Evolutionary conservation across 2,113 vertebrate species (phyloP).

Genomic region (Oryzias curvinotus): DNA sequence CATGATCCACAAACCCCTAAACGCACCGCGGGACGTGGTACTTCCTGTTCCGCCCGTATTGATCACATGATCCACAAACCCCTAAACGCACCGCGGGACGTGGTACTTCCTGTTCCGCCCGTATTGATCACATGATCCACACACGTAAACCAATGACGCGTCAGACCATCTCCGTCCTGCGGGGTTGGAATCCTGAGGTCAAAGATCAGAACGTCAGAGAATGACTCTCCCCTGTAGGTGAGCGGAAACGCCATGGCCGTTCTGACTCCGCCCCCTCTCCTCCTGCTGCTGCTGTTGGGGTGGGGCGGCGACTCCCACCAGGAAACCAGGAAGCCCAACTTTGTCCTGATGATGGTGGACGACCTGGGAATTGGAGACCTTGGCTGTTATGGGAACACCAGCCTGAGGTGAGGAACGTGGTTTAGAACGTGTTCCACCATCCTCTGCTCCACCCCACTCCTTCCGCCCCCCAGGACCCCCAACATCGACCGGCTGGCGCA

Average conservation of each 20-base stretch:
- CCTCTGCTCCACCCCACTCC: background rate
- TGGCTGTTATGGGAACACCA: conserved; percentile 88
- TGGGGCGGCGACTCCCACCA: conserved; percentile 1
- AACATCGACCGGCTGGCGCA: conserved; percentile 83
- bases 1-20: too few relatives aligned
- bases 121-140: too few relatives aligned
- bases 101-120: too few relatives aligned
- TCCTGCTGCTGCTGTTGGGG: conserved; percentile 35
- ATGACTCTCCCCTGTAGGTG: background rate
- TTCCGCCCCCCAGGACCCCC: conserved; percentile 78
- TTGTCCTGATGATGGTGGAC: conserved; percentile 87
- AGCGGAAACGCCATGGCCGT: conserved; percentile 68
- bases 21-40: too few relatives aligned
- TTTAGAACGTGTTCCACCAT: background rate
- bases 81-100: too few relatives aligned
- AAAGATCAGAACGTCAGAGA: background rate
- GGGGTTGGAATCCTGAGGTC: background rate
- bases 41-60: too few relatives aligned
- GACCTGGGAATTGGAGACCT: conserved; percentile 90
- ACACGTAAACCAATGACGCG: too few relatives aligned
- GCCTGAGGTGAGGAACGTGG: conserved; percentile 77
- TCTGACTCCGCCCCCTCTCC: conserved; percentile 32
- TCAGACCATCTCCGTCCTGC: background rate
- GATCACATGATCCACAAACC: too few relatives aligned
- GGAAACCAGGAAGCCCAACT: conserved; percentile 68